A percentile compares a stretch with the other conserved stretches of the same genome.
Evolutionary conservation across 2,888 invertebrate genomes (phyloP).

Genomic region (Leucozona laternaria): DNA sequence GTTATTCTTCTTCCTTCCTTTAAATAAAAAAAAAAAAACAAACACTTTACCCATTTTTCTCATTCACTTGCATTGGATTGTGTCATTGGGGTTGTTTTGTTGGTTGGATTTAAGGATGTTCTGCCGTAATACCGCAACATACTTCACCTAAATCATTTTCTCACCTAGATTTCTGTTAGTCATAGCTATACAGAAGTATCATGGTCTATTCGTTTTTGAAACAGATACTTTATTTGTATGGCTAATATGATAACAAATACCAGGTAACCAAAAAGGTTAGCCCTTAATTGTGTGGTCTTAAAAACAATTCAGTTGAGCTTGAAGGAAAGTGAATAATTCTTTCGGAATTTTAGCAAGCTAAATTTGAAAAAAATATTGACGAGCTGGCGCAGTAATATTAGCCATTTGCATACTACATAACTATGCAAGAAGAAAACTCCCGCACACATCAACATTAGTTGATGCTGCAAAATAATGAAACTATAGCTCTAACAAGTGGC

Average conservation of each 20-base stretch:
- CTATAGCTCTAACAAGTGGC: no score
- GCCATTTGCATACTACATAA: no score
- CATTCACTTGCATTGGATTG: constrained; percentile 30
- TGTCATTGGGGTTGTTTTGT: constrained; percentile 44
- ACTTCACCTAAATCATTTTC: constrained; percentile 68
- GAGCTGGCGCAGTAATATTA: no score
- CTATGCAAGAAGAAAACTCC: no score
- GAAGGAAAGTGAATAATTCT: no score
- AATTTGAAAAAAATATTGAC: no score
- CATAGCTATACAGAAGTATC: not conserved
- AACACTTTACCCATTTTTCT: constrained; percentile 27
- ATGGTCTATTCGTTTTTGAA: not conserved
- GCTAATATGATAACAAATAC: not conserved
- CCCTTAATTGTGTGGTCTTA: not conserved
- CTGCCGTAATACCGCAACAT: constrained; percentile 66
- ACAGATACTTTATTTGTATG: not conserved
- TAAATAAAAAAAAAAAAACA: not conserved
- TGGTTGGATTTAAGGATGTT: constrained; percentile 16
- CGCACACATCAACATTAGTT: no score
- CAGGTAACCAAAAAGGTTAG: not conserved
- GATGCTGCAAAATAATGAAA: no score
- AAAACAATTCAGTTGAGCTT: no score
- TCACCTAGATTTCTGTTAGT: constrained; percentile 62
- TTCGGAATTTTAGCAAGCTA: no score
- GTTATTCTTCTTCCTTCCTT: constrained; percentile 52